These are phyloP conservation scores for Venturia canescens DNA, from an alignment of 1,140 invertebrate species.

Conservation along the genomic window DNA sequence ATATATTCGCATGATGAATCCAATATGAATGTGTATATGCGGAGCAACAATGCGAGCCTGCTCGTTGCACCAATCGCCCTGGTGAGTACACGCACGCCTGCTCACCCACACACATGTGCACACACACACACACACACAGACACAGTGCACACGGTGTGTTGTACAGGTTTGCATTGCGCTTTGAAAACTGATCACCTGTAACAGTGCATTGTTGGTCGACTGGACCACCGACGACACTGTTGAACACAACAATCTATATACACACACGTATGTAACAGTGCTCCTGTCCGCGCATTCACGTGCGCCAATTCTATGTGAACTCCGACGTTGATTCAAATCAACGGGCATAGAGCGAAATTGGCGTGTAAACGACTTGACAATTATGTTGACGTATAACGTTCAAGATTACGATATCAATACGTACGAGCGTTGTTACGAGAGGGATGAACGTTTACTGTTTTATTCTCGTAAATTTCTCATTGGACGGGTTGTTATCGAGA, in stretches of 20 bases:
- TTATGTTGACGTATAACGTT: not conserved
- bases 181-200: slow-evolving; percentile 51
- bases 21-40: slow-evolving; percentile 24
- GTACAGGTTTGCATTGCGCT: slow-evolving; percentile 45
- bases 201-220: slow-evolving; percentile 46
- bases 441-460: too few species aligned
- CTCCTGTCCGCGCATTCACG: slow-evolving; percentile 11
- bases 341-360: slow-evolving; percentile 4
- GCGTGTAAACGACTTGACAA: slow-evolving; percentile 17
- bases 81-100: not conserved
- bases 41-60: slow-evolving; percentile 24
- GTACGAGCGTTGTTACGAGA: not conserved
- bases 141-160: not conserved
- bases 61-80: slow-evolving; percentile 28
- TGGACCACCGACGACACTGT: slow-evolving; percentile 17
- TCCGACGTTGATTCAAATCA: slow-evolving; percentile 4
- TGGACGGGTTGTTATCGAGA: too few species aligned
- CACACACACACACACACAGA: not conserved
- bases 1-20: slow-evolving; percentile 39
- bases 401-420: not conserved
- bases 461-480: too few species aligned
- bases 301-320: slow-evolving; percentile 17
- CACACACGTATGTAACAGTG: not conserved
- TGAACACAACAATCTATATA: slow-evolving; percentile 5
- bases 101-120: slow-evolving; percentile 10